phyloP scores from a whole-genome alignment of 2,113 vertebrate species.

The Colius striatus region DNA sequence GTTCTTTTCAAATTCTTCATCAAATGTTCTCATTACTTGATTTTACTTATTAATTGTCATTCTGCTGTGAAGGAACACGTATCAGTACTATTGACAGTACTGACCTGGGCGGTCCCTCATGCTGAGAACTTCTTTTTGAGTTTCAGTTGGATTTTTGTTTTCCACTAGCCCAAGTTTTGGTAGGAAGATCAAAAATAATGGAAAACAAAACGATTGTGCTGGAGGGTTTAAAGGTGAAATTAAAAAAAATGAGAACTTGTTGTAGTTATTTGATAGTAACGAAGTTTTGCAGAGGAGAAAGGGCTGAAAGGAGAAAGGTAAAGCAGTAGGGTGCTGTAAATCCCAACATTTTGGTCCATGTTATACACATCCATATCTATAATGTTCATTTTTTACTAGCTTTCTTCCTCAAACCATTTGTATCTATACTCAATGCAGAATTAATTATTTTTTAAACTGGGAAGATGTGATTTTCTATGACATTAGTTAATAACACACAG shows the following conservation, averaged over 20 bases:
- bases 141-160: not conserved
- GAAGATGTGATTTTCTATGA: not conserved
- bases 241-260: not conserved
- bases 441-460: not conserved
- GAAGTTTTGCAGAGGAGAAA: not conserved
- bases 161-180: not conserved
- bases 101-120: not conserved
- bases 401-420: not conserved
- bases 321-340: not conserved
- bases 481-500: not conserved
- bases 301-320: not conserved
- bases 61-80: not conserved
- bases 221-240: not conserved
- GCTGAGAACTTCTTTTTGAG: not conserved
- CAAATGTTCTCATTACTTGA: not conserved
- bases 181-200: not conserved
- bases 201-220: not conserved
- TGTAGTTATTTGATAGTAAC: not conserved
- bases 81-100: not conserved
- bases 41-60: not conserved
- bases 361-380: not conserved
- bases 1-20: not conserved
- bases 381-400: not conserved
- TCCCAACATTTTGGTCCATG: not conserved
- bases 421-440: not conserved